Conservation (phyloP, 2,888 invertebrate species). For the Phortica okadai region DNA sequence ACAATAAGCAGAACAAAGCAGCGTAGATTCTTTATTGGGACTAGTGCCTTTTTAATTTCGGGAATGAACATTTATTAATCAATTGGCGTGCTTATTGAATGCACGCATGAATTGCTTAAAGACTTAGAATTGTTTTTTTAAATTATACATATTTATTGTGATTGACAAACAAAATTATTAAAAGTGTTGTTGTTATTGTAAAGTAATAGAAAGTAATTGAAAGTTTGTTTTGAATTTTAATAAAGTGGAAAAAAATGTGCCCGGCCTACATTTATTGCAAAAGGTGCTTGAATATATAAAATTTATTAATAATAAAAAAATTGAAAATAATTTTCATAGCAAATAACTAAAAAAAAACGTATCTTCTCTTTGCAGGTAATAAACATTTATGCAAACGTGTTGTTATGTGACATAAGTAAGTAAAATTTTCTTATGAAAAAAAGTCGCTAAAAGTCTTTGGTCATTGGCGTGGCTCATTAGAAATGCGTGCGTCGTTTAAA, state of each 20-base stretch:
- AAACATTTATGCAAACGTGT: too few relatives aligned
- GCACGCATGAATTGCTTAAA: background rate
- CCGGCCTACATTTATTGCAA: conserved; percentile 58
- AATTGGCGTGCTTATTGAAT: conserved; percentile 17
- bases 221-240: too few relatives aligned
- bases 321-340: background rate
- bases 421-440: too few relatives aligned
- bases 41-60: conserved; percentile 2
- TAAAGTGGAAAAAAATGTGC: conserved; percentile 48
- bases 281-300: conserved; percentile 55
- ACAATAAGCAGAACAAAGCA: too few relatives aligned
- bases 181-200: background rate
- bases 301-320: conserved; percentile 16
- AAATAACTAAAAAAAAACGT: too few relatives aligned
- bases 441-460: too few relatives aligned
- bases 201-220: too few relatives aligned
- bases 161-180: background rate
- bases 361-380: too few relatives aligned
- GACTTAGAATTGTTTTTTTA: background rate
- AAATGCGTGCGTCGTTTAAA: conserved; percentile 58
- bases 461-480: conserved; percentile 42
- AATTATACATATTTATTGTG: background rate
- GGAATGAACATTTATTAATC: conserved; percentile 21
- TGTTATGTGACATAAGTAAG: too few relatives aligned
- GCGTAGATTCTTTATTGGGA: background rate